Evolutionary conservation across 2,113 vertebrate species (phyloP).

Genomic region (Rhadina sibilatrix): DNA sequence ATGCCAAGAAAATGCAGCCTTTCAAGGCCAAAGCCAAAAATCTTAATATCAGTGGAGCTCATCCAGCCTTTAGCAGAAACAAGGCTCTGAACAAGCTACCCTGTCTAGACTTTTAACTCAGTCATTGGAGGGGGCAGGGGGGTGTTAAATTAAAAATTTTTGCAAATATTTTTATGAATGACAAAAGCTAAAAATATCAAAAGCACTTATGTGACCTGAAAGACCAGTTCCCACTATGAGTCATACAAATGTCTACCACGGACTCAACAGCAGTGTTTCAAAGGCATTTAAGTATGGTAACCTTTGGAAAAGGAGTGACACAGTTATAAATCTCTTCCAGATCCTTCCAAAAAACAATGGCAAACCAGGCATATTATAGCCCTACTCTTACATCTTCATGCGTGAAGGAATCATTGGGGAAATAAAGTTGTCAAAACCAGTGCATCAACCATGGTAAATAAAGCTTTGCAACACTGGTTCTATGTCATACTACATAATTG

Average conservation of each 20-base stretch:
- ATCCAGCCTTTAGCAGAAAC: not conserved
- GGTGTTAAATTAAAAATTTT: not conserved
- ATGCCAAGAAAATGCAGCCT: not conserved
- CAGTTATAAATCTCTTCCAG: not conserved
- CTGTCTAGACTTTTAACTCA: not conserved
- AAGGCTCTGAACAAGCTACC: not conserved
- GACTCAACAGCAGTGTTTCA: not conserved
- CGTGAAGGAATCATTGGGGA: not conserved
- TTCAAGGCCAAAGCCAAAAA: not conserved
- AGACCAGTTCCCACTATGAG: not conserved
- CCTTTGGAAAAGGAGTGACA: not conserved
- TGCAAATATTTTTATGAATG: not conserved
- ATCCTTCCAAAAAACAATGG: not conserved
- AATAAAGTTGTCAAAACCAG: not conserved
- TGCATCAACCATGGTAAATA: not conserved
- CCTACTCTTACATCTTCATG: not conserved
- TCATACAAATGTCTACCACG: not conserved
- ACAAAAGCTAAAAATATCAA: not conserved
- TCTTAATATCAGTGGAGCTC: not conserved
- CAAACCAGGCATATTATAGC: not conserved
- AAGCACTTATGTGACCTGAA: not conserved
- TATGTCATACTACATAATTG: not conserved
- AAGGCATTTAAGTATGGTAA: not conserved
- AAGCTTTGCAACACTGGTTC: not conserved
- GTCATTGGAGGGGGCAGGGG: too few relatives aligned